These are phyloP conservation scores for Heterocephalus glaber DNA, from an alignment of 2,113 vertebrate genomes.

Conservation along the genomic window DNA sequence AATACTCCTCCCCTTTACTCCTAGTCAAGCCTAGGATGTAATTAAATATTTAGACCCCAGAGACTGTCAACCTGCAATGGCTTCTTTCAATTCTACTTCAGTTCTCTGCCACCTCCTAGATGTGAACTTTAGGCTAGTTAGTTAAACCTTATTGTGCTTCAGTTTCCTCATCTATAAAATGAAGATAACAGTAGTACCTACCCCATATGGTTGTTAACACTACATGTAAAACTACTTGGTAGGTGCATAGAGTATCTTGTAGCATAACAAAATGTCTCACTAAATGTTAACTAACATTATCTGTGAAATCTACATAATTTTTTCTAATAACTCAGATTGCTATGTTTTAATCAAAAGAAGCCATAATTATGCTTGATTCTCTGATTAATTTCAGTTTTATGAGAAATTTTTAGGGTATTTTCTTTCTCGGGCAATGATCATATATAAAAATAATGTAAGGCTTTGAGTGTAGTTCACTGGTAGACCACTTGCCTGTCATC, in stretches of 20 bases:
- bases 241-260: background rate
- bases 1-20: background rate
- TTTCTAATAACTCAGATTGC: background rate
- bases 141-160: slow-evolving; percentile 17
- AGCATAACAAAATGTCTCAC: background rate
- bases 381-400: background rate
- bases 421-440: background rate
- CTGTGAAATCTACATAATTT: background rate
- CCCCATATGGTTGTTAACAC: background rate
- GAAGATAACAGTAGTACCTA: background rate
- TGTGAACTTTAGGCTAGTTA: background rate
- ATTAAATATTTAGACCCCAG: background rate
- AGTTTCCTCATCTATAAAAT: slow-evolving; percentile 24
- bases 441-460: background rate
- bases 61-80: background rate
- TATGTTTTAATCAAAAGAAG: slow-evolving; percentile 9
- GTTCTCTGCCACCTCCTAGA: background rate
- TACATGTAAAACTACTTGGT: background rate
- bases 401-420: background rate
- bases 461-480: too few relatives aligned
- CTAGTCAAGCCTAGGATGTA: background rate
- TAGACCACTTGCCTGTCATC: too few relatives aligned
- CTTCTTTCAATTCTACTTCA: background rate
- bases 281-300: background rate
- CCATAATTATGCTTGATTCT: background rate